Evolutionary conservation across 2,888 invertebrate species (phyloP).

Genomic region (Oeneis ivallda): DNA sequence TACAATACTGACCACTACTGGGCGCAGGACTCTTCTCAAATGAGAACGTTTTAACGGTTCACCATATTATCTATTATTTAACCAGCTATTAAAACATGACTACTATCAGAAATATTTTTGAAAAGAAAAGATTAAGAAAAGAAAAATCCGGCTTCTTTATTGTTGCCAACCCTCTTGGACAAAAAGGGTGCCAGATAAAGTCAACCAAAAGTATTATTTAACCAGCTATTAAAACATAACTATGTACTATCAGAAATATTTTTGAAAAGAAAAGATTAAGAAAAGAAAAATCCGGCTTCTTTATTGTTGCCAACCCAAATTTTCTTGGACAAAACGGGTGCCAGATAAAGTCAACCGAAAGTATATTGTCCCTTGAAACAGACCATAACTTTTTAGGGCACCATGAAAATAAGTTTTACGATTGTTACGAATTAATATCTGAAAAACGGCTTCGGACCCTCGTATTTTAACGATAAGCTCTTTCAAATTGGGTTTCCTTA

Average conservation of each 20-base stretch:
- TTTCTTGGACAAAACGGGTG: constrained; percentile 61
- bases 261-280: not conserved
- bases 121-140: not conserved
- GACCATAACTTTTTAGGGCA: constrained; percentile 72
- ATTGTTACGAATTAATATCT: constrained; percentile 79
- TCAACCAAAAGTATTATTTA: constrained; percentile 66
- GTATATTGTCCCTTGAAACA: constrained; percentile 66
- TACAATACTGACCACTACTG: too few relatives aligned
- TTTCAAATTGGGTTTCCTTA: constrained; percentile 19
- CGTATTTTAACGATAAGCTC: constrained; percentile 64
- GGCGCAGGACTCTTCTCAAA: not conserved
- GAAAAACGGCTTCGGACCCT: constrained; percentile 72
- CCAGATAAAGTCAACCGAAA: constrained; percentile 67
- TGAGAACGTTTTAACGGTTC: too few relatives aligned
- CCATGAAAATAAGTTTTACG: constrained; percentile 77
- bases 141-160: constrained; percentile 60
- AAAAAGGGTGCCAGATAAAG: constrained; percentile 66
- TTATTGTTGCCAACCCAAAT: constrained; percentile 64
- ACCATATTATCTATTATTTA: too few relatives aligned
- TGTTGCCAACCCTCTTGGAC: constrained; percentile 59
- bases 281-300: constrained; percentile 52
- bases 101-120: not conserved
- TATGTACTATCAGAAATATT: not conserved
- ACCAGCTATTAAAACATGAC: not conserved
- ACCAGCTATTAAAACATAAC: not conserved